These are phyloP conservation scores for Tragelaphus buxtoni DNA, from an alignment of 2,113 vertebrate genomes.

Conservation along the genomic window DNA sequence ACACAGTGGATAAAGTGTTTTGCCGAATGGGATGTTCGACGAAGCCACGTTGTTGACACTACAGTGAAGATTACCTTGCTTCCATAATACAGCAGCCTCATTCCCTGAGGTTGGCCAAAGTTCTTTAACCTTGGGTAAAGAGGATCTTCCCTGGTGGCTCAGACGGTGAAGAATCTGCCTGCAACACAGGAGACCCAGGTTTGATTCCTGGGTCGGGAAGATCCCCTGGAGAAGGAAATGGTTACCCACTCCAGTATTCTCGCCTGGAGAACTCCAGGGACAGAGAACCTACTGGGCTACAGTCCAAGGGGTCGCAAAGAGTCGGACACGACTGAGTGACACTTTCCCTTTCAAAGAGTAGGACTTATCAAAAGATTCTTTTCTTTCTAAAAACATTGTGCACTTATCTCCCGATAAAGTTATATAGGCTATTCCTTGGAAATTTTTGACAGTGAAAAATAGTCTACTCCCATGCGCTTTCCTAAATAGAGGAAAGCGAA, in stretches of 20 bases:
- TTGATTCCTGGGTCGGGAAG: neutral
- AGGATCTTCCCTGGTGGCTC: neutral
- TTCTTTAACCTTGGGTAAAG: neutral
- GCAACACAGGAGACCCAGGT: neutral
- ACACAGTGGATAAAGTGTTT: neutral
- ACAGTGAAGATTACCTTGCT: neutral
- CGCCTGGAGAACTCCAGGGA: neutral
- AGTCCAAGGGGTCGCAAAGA: neutral
- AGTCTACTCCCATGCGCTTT: neutral
- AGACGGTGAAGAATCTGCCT: neutral
- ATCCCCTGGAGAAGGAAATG: neutral
- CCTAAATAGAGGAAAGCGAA: neutral
- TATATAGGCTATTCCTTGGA: neutral
- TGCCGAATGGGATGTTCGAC: neutral
- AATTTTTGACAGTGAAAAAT: neutral
- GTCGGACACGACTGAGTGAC: fast-evolving
- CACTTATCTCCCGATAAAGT: neutral
- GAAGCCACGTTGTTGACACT: neutral
- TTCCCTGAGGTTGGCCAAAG: neutral
- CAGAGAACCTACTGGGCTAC: neutral
- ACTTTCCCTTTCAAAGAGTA: neutral
- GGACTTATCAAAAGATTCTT: neutral
- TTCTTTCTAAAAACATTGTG: neutral
- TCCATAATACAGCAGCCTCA: neutral
- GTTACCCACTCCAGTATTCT: neutral